Percentiles rank a stretch among this genome's conserved stretches.
phyloP scores from a whole-genome alignment of 2,888 invertebrate genomes.

The Griposia aprilina region DNA sequence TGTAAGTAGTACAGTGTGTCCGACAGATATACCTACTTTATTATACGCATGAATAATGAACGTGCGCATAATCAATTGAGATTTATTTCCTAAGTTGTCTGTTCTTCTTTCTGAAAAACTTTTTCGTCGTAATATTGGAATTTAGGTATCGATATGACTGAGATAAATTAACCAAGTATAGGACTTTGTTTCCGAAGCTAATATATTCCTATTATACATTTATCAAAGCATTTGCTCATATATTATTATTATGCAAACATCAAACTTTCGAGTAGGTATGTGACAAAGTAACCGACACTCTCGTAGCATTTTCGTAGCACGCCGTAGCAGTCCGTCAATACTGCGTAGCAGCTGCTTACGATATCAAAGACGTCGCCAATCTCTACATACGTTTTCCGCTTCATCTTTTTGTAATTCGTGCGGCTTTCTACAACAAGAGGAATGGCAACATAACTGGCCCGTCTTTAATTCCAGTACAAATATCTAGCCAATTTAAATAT shows the following conservation, averaged over 20 bases:
- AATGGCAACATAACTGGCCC: slow-evolving; percentile 10
- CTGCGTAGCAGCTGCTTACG: slow-evolving; percentile 33
- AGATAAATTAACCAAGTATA: slow-evolving; percentile 43
- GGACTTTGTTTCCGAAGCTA: slow-evolving; percentile 5
- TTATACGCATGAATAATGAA: slow-evolving; percentile 44
- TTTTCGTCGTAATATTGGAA: slow-evolving; percentile 20
- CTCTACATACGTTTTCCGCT: slow-evolving; percentile 6
- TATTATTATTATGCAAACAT: background rate
- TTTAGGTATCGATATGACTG: slow-evolving; percentile 28
- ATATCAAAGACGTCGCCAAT: background rate
- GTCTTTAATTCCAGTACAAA: slow-evolving; percentile 23
- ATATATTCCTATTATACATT: background rate
- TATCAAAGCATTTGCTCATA: slow-evolving; percentile 9
- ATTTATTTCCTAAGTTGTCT: slow-evolving; percentile 49
- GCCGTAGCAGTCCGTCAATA: slow-evolving; percentile 40
- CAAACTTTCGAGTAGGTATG: background rate
- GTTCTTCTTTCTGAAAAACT: slow-evolving; percentile 30
- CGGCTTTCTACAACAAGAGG: background rate
- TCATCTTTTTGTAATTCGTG: background rate
- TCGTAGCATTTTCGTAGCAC: slow-evolving; percentile 54
- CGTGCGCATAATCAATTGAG: slow-evolving; percentile 45
- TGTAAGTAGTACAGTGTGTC: slow-evolving; percentile 45
- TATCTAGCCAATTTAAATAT: slow-evolving; percentile 57
- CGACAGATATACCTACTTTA: slow-evolving; percentile 33
- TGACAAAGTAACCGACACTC: slow-evolving; percentile 25